Evolutionary conservation across 2,888 invertebrate genomes (phyloP).

Genomic region (Leptinotarsa rubiginosa): DNA sequence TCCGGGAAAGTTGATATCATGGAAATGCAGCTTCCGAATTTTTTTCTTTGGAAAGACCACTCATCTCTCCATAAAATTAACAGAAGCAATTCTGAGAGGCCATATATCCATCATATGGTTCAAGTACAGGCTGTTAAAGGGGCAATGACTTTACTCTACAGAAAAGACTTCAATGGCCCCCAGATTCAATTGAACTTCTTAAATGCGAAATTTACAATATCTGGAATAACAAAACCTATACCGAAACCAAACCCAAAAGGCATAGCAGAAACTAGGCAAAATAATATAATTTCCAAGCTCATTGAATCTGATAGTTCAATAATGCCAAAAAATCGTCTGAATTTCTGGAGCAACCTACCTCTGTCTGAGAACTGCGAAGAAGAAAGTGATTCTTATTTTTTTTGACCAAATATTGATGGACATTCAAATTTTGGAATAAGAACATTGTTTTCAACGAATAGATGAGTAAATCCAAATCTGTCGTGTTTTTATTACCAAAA

Average conservation of each 20-base stretch:
- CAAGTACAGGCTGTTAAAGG: background rate
- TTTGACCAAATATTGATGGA: background rate
- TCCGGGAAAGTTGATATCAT: background rate
- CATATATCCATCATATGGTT: constrained; percentile 7
- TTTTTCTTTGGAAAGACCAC: background rate
- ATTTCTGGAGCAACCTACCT: background rate
- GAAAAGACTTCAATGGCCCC: constrained; percentile 4
- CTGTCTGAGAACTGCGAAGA: background rate
- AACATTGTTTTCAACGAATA: background rate
- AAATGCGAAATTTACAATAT: background rate
- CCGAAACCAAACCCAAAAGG: constrained; percentile 1
- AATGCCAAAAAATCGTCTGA: background rate
- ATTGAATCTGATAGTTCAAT: constrained; percentile 10
- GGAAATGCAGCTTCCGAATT: background rate
- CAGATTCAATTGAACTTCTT: constrained; percentile 3
- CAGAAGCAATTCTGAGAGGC: background rate
- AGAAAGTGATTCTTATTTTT: background rate
- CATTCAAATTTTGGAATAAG: background rate
- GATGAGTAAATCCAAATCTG: background rate
- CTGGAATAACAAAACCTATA: constrained; percentile 1
- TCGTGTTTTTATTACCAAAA: background rate
- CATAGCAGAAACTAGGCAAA: background rate
- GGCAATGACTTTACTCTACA: constrained; percentile 1
- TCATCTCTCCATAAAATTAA: background rate
- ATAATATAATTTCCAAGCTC: constrained; percentile 3